Evolutionary conservation across 1,140 invertebrate species (phyloP), one percentile per base, ranked within the genome.

Genomic region (Centruroides sculpturatus): DNA sequence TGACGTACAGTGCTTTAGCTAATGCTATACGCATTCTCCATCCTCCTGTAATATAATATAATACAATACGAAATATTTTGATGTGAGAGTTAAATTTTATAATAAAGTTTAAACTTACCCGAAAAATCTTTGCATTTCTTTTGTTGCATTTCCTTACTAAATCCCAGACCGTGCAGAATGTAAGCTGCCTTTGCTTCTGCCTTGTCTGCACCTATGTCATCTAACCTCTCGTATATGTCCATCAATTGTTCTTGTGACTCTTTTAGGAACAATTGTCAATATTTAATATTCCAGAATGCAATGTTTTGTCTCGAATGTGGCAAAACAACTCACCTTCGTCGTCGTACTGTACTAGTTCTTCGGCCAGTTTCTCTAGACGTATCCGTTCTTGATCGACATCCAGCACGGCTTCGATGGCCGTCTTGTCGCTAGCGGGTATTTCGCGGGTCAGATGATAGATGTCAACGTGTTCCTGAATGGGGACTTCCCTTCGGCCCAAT

Each of bases 11-110:
- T 46, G 79, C 76, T 52, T 77, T 69, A n/a, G 97, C 97, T 36
- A 99, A 76, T n/a, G 95, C 91, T 69, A 99, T 98, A 69, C 97
- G 80, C 97, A 99, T 99, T 59, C 97, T 81, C 97, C 97, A 99
- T 72, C 97, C 96, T 80, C 83, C 83, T 72, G 70, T 6, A 41
- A 6, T 41, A 6, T 41, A 41, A 41, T 6, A 36, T 6, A 34
- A 6, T 34, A 53, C 3, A n/a, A 51, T 23, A 36, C 3, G 3
- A 1, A 53, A 53, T 8, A 6, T 53, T 36, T 53, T 7, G 8
- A 36, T 34, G 51, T 6, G 49, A 34, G 0, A 36, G 5, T 53
- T 8, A 53, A 34, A 53, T 36, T 34, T 53, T 53, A 53, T 23
- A 36, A 53, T 23, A 8, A 36, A 36, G 5, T 6, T 53, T 7